phyloP scores from a whole-genome alignment of 1,140 invertebrate genomes.

The Potamilus streckersoni region DNA sequence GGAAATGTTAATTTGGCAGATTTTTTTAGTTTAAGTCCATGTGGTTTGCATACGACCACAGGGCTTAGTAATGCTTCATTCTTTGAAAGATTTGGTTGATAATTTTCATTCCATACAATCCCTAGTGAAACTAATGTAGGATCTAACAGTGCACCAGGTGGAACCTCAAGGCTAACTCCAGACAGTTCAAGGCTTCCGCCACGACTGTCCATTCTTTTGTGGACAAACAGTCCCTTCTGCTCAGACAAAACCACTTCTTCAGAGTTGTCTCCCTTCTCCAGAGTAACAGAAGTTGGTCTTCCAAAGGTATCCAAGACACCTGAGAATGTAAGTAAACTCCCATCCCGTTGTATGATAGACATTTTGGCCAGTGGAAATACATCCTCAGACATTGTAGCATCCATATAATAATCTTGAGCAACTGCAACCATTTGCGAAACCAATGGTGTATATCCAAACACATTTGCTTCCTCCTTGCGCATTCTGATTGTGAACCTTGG shows the following conservation, averaged over 20 bases:
- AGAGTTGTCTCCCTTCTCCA: background rate
- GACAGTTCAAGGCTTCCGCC: slow-evolving; percentile 11
- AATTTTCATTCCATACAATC: slow-evolving; percentile 21
- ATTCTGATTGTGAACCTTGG: slow-evolving; percentile 8
- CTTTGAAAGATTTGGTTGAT: slow-evolving; percentile 7
- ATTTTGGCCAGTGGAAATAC: slow-evolving; percentile 13
- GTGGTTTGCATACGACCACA: slow-evolving; percentile 19
- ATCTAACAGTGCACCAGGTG: slow-evolving; percentile 10
- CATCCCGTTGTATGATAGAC: background rate
- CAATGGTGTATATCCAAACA: slow-evolving; percentile 10
- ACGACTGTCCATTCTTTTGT: slow-evolving; percentile 7
- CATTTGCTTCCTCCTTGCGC: slow-evolving; percentile 8
- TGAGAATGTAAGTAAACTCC: slow-evolving; percentile 7
- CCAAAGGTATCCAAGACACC: slow-evolving; percentile 12
- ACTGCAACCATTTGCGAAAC: slow-evolving; percentile 9
- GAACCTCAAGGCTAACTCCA: slow-evolving; percentile 17
- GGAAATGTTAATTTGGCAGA: slow-evolving; percentile 24
- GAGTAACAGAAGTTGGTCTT: slow-evolving; percentile 13
- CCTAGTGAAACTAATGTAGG: slow-evolving; percentile 19
- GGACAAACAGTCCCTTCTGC: slow-evolving; percentile 24
- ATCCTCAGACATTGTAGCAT: background rate
- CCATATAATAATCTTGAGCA: slow-evolving; percentile 19
- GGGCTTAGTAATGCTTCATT: slow-evolving; percentile 20
- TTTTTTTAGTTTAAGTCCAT: slow-evolving; percentile 11
- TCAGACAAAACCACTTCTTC: slow-evolving; percentile 1